Conservation (phyloP, 2,113 vertebrate genomes). For the Gallinago undulata region DNA sequence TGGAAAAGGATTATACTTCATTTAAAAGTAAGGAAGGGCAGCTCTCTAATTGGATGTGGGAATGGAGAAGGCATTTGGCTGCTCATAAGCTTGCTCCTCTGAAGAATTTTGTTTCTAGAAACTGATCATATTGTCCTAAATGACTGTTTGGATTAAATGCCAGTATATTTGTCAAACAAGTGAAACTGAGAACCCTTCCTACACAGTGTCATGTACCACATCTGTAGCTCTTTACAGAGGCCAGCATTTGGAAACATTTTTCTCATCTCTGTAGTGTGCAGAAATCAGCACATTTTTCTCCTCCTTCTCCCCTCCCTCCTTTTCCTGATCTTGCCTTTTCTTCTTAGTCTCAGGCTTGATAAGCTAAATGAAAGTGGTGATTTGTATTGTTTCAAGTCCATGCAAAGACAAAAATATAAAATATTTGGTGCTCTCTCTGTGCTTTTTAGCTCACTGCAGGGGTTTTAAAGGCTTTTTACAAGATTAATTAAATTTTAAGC, state of each 20-base stretch:
- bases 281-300: neutral
- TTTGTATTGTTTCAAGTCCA: constrained; percentile 1
- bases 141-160: neutral
- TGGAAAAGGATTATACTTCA: neutral
- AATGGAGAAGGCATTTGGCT: neutral
- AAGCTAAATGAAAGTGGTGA: neutral
- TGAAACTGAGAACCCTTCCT: neutral
- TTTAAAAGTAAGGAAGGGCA: neutral
- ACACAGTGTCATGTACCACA: neutral
- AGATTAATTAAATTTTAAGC: neutral
- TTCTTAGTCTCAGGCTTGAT: neutral
- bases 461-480: neutral
- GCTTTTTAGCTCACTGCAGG: neutral
- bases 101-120: neutral
- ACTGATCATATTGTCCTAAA: neutral
- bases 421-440: neutral
- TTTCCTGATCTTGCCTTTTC: accelerated
- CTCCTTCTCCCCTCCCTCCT: neutral
- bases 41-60: neutral
- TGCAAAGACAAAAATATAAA: neutral
- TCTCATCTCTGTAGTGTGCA: neutral
- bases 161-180: neutral
- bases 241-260: neutral
- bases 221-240: neutral
- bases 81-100: neutral